Percentiles rank a stretch among this genome's conserved stretches.
Conservation (phyloP, 1,140 invertebrate species). For the Drosophila tani region DNA sequence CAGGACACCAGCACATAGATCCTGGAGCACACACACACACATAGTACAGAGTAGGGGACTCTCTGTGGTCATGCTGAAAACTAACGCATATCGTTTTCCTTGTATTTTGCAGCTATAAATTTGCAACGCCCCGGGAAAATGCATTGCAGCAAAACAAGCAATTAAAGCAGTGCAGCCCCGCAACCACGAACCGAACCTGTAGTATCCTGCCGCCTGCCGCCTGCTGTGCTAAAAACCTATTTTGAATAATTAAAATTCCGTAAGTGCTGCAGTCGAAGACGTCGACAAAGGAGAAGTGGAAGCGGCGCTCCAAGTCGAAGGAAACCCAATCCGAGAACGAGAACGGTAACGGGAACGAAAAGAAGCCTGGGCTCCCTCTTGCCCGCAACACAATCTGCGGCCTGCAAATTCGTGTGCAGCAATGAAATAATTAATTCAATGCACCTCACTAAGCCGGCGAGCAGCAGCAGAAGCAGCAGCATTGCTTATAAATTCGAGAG, state of each 20-base stretch:
- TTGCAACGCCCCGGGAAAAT: constrained; percentile 75
- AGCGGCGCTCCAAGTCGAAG: constrained; percentile 3
- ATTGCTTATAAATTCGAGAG: constrained; percentile 27
- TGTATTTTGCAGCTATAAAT: constrained; percentile 82
- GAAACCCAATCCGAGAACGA: constrained; percentile 2
- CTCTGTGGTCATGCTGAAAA: constrained; percentile 74
- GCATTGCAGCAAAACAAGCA: constrained; percentile 82
- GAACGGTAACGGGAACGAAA: background rate
- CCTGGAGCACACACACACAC: constrained; percentile 7
- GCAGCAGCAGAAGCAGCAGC: constrained; percentile 46
- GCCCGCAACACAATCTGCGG: constrained; percentile 70
- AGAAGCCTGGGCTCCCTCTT: constrained; percentile 14
- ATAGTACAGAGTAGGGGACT: constrained; percentile 7
- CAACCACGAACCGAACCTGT: constrained; percentile 15
- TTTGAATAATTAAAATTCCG: constrained; percentile 81
- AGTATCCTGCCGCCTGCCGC: constrained; percentile 32
- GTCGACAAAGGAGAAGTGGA: constrained; percentile 19
- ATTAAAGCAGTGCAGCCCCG: constrained; percentile 61
- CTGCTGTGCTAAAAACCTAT: constrained; percentile 76
- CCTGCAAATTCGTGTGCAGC: constrained; percentile 58
- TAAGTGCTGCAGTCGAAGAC: constrained; percentile 71
- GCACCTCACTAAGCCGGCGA: constrained; percentile 71
- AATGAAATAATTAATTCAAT: constrained; percentile 84
- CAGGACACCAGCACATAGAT: constrained; percentile 55
- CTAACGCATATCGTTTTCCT: constrained; percentile 79